These are phyloP conservation scores for Trialeurodes vaporariorum DNA, from an alignment of 1,140 invertebrate species.

Conservation along the genomic window DNA sequence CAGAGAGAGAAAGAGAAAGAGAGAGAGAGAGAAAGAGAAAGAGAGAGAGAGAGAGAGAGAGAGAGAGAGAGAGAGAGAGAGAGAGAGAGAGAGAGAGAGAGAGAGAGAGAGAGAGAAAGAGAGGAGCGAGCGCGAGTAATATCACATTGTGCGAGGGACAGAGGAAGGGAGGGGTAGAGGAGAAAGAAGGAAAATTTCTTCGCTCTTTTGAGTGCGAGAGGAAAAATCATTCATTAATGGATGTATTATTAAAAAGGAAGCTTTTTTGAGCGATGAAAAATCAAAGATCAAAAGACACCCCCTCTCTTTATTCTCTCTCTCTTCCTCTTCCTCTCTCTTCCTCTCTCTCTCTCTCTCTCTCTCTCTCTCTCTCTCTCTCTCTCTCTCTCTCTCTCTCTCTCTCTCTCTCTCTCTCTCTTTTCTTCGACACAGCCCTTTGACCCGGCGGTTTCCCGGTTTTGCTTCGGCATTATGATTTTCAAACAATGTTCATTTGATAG, in stretches of 20 bases:
- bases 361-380: too few relatives aligned
- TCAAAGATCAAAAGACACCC: not conserved
- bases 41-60: too few relatives aligned
- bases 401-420: too few relatives aligned
- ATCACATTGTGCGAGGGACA: not conserved
- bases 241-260: not conserved
- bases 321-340: too few relatives aligned
- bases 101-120: too few relatives aligned
- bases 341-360: too few relatives aligned
- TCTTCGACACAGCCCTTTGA: not conserved
- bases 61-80: not conserved
- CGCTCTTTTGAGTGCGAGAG: not conserved
- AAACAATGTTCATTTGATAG: slow-evolving; percentile 1
- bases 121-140: not conserved
- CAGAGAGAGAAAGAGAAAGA: not conserved
- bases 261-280: not conserved
- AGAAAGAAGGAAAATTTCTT: not conserved
- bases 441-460: not conserved
- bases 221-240: slow-evolving; percentile 1
- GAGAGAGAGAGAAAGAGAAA: too few relatives aligned
- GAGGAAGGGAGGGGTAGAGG: too few relatives aligned
- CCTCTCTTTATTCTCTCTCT: too few relatives aligned
- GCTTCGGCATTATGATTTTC: not conserved
- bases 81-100: too few relatives aligned
- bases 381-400: too few relatives aligned